Percentiles rank a stretch among this genome's conserved stretches.
Conservation (phyloP, 2,797 vertebrate species). For the Manis javanica region DNA sequence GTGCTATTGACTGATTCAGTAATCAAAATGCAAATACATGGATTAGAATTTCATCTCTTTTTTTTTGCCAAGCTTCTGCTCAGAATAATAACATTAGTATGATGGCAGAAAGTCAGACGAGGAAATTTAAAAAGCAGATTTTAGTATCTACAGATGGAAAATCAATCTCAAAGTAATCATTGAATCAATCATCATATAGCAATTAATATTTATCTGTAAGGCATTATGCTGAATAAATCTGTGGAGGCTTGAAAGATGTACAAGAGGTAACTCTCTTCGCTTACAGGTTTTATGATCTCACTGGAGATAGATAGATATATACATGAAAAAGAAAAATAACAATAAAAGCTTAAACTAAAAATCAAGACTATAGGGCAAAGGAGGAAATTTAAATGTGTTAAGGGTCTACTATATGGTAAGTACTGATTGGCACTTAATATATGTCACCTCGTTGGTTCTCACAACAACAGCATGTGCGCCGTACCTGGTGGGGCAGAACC, state of each 20-base stretch:
- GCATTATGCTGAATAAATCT: constrained; percentile 54
- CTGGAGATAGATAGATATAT: neutral
- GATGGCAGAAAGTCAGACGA: neutral
- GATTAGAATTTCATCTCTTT: constrained; percentile 54
- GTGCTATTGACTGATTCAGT: constrained; percentile 42
- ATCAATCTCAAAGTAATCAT: constrained; percentile 46
- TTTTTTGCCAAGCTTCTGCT: constrained; percentile 16
- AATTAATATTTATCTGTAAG: constrained; percentile 41
- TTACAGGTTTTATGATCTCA: neutral
- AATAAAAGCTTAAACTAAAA: neutral
- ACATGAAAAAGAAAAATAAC: neutral
- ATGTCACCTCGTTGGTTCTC: neutral
- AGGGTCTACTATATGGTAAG: neutral
- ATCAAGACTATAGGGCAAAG: neutral
- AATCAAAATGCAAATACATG: constrained; percentile 71
- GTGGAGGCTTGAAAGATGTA: neutral
- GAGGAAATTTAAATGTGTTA: neutral
- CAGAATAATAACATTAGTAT: constrained; percentile 37
- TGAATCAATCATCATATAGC: constrained; percentile 28
- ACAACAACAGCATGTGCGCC: neutral
- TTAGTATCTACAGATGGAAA: constrained; percentile 7
- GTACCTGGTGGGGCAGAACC: neutral
- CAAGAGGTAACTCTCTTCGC: neutral
- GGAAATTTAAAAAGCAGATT: constrained; percentile 51
- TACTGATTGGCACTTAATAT: neutral